Evolutionary conservation across 2,797 vertebrate genomes (phyloP).

Genomic region (Antennarius maculatus): DNA sequence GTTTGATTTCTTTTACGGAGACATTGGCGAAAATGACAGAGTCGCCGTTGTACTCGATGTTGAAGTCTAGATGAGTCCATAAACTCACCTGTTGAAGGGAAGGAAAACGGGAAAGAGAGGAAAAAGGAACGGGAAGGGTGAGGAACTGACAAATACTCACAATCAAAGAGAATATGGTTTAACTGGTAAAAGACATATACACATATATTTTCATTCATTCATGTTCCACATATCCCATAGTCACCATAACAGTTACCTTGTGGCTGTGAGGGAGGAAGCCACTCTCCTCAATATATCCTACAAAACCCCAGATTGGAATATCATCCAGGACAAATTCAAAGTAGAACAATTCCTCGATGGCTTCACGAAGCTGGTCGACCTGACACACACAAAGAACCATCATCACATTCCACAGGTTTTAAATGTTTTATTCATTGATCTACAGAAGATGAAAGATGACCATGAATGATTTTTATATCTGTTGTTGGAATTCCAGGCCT

Average conservation of each 20-base stretch:
- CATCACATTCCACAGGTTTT: not conserved
- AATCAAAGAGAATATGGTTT: not conserved
- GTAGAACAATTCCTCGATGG: conserved; percentile 93
- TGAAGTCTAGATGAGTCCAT: conserved; percentile 94
- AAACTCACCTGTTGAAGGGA: conserved; percentile 81
- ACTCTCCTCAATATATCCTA: conserved; percentile 94
- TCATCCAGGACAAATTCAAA: conserved; percentile 95
- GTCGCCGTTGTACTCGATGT: conserved; percentile 91
- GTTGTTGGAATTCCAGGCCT: not conserved
- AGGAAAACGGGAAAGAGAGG: not conserved
- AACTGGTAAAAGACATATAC: conserved; percentile 7
- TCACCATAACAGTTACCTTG: conserved; percentile 76
- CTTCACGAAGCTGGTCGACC: conserved; percentile 90
- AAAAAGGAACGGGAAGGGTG: not conserved
- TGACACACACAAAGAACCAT: conserved; percentile 50
- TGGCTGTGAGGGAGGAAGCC: conserved; percentile 93
- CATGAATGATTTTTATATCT: not conserved
- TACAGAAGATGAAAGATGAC: not conserved
- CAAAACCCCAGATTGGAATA: conserved; percentile 92
- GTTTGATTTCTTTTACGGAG: conserved; percentile 90
- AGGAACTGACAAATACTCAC: not conserved
- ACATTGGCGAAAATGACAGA: conserved; percentile 91
- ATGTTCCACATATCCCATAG: not conserved
- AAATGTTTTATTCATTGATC: not conserved
- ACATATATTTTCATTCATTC: not conserved